Percentiles rank a stretch among this genome's conserved stretches.
Conservation (phyloP, 1,140 invertebrate genomes). For the Drosophila orosa region DNA sequence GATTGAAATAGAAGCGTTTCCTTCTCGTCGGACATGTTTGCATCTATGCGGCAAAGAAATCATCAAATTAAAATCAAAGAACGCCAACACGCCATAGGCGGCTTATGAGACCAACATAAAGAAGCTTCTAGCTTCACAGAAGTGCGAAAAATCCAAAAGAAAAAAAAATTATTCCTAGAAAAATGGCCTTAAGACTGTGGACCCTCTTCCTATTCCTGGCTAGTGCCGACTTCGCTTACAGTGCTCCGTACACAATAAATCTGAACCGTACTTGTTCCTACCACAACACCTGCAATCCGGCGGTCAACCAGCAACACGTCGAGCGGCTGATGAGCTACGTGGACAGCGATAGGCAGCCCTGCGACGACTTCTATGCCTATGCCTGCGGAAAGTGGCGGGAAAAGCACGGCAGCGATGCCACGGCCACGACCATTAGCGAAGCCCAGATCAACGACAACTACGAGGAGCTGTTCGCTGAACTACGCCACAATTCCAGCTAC, state of each 20-base stretch:
- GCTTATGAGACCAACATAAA: slow-evolving; percentile 7
- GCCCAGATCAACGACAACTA: slow-evolving; percentile 47
- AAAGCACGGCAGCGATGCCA: slow-evolving; percentile 39
- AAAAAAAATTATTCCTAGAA: not conserved
- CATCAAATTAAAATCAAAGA: slow-evolving; percentile 2
- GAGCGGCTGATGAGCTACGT: slow-evolving; percentile 86
- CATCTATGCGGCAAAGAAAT: slow-evolving; percentile 32
- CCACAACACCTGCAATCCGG: slow-evolving; percentile 23
- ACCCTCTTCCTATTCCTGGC: slow-evolving; percentile 1
- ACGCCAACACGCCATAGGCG: slow-evolving; percentile 6
- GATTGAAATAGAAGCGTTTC: slow-evolving; percentile 7
- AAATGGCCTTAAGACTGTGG: slow-evolving; percentile 18
- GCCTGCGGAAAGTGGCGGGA: slow-evolving; percentile 93
- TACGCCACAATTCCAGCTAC: slow-evolving; percentile 9
- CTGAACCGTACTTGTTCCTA: slow-evolving; percentile 44
- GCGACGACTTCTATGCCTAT: slow-evolving; percentile 95
- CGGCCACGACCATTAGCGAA: slow-evolving; percentile 60
- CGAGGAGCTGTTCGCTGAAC: slow-evolving; percentile 36
- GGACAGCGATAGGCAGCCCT: slow-evolving; percentile 91
- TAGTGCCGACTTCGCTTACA: slow-evolving; percentile 14
- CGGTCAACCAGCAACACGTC: slow-evolving; percentile 54
- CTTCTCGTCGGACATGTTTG: slow-evolving; percentile 59
- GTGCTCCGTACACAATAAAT: slow-evolving; percentile 8
- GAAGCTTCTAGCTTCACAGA: not conserved
- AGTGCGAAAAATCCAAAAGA: not conserved